Conservation (phyloP, 2,797 vertebrate species). For the Crypturellus tataupa region DNA sequence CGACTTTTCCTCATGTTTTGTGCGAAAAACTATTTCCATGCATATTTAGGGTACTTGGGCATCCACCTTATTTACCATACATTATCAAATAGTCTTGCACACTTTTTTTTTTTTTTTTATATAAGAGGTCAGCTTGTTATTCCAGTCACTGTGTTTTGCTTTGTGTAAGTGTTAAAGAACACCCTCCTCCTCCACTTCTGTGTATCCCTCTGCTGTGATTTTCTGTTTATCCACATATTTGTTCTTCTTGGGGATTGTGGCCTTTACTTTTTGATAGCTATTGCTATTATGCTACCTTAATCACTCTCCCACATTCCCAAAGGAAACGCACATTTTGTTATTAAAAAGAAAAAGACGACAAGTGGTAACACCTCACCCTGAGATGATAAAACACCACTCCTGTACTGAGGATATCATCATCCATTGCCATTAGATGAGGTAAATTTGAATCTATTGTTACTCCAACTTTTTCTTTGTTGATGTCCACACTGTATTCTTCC, state of each 20-base stretch:
- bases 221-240: not conserved
- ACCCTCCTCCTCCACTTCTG: not conserved
- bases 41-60: not conserved
- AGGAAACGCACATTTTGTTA: not conserved
- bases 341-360: not conserved
- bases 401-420: constrained; percentile 94
- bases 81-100: not conserved
- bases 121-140: not conserved
- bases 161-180: not conserved
- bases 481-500: constrained; percentile 93
- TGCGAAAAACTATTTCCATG: not conserved
- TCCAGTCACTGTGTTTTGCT: not conserved
- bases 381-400: constrained; percentile 95
- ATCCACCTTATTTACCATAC: not conserved
- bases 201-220: not conserved
- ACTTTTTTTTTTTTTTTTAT: not conserved
- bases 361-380: constrained; percentile 83
- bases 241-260: not conserved
- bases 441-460: constrained; percentile 91
- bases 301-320: not conserved
- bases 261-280: not conserved
- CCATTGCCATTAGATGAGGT: constrained; percentile 92
- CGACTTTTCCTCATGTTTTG: not conserved
- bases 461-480: constrained; percentile 89
- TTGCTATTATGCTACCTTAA: not conserved